phyloP scores from a whole-genome alignment of 2,888 invertebrate species.

The Electrophaes corylata region DNA sequence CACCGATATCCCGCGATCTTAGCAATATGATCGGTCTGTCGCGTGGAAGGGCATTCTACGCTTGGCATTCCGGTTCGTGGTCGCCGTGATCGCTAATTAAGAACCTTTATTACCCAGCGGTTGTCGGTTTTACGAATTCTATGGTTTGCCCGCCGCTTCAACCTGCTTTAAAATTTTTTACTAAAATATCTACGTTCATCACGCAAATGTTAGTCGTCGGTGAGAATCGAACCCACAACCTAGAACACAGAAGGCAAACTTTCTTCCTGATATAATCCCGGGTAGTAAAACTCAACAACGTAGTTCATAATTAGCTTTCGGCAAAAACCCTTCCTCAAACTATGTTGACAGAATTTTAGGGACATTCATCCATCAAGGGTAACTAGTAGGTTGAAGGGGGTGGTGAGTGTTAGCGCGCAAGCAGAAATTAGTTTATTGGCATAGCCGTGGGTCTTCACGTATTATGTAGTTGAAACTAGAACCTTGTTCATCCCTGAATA shows the following conservation, averaged over 20 bases:
- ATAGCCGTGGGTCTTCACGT: conserved; percentile 47
- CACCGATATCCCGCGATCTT: no score
- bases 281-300: not conserved
- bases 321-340: conserved; percentile 38
- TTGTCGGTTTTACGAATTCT: no score
- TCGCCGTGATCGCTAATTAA: no score
- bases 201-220: no score
- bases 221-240: no score
- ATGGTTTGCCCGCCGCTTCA: no score
- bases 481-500: conserved; percentile 55
- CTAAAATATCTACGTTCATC: not conserved
- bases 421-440: conserved; percentile 78
- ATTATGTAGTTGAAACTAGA: conserved; percentile 45
- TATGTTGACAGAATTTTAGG: conserved; percentile 50
- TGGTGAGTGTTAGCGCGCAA: conserved; percentile 47
- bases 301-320: not conserved
- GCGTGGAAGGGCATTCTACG: no score
- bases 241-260: no score
- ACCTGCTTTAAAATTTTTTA: no score
- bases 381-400: conserved; percentile 16
- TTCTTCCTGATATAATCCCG: not conserved
- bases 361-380: conserved; percentile 18
- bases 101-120: no score
- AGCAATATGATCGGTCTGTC: no score
- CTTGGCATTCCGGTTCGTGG: no score